These are phyloP conservation scores for Melolontha melolontha DNA, from an alignment of 2,888 invertebrate species.

Conservation along the genomic window DNA sequence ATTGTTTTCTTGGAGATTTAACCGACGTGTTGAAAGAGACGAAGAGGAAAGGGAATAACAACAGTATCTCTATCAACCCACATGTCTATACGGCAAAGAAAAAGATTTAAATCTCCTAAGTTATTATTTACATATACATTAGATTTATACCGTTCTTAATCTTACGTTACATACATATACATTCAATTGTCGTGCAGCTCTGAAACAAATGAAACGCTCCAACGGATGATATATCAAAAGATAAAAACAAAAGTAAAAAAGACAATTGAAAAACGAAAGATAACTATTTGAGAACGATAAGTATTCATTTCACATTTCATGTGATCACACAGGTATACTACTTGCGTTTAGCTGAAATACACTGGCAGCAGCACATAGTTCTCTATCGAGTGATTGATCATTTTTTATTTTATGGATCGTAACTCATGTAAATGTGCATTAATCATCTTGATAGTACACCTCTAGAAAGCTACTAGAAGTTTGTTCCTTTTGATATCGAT, in stretches of 20 bases:
- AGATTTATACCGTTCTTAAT: constrained; percentile 29
- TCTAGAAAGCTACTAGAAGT: constrained; percentile 30
- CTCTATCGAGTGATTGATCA: constrained; percentile 33
- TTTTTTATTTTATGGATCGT: constrained; percentile 37
- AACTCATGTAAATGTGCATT: constrained; percentile 36
- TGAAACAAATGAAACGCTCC: constrained; percentile 27
- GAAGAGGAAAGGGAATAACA: constrained; percentile 27
- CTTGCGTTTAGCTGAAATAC: constrained; percentile 7
- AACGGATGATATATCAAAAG: constrained; percentile 8
- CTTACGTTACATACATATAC: background rate
- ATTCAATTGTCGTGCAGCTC: constrained; percentile 19
- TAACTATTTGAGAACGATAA: constrained; percentile 22
- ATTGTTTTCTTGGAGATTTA: constrained; percentile 50
- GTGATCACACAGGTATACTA: constrained; percentile 6
- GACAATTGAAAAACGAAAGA: constrained; percentile 28
- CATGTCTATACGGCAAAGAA: constrained; percentile 16
- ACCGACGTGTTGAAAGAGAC: constrained; percentile 34
- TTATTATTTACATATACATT: constrained; percentile 42
- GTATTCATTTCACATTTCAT: constrained; percentile 23
- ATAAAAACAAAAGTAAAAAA: constrained; percentile 12
- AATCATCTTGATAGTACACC: constrained; percentile 36
- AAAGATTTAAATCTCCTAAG: constrained; percentile 35
- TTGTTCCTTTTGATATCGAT: constrained; percentile 28
- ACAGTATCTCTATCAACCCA: constrained; percentile 32
- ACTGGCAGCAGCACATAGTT: no score